Evolutionary conservation across 2,797 vertebrate genomes (phyloP).

Genomic region (Philypnodon macrostomus): DNA sequence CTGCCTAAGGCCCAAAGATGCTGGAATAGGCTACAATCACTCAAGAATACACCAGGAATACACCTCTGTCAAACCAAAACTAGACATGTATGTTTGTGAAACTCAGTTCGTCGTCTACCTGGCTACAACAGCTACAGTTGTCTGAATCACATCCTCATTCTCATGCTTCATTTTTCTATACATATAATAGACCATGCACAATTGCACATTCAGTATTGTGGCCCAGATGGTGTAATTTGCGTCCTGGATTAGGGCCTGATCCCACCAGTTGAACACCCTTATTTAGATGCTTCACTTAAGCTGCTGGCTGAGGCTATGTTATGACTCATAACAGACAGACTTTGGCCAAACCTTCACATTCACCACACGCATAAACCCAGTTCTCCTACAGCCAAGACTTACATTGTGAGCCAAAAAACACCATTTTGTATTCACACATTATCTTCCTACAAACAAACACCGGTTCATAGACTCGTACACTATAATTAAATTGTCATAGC

Average conservation of each 20-base stretch:
- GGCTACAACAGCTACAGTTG: no score
- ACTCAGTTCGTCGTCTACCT: no score
- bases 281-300: conserved; percentile 13
- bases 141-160: no score
- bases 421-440: conserved; percentile 56
- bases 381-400: conserved; percentile 38
- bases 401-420: conserved; percentile 44
- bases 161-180: no score
- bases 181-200: no score
- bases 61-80: no score
- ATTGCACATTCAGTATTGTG: neutral
- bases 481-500: conserved; percentile 70
- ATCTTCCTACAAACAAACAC: conserved; percentile 60
- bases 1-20: no score
- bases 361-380: conserved; percentile 35
- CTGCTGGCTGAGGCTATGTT: conserved; percentile 28
- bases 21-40: no score
- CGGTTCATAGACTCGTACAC: conserved; percentile 27
- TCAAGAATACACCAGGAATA: no score
- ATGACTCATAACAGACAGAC: conserved; percentile 55
- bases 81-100: no score
- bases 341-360: conserved; percentile 41
- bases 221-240: neutral
- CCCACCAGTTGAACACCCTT: neutral
- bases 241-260: neutral